These are phyloP conservation scores for Ornithoptera priamus DNA, from an alignment of 2,888 invertebrate genomes.

Conservation along the genomic window DNA sequence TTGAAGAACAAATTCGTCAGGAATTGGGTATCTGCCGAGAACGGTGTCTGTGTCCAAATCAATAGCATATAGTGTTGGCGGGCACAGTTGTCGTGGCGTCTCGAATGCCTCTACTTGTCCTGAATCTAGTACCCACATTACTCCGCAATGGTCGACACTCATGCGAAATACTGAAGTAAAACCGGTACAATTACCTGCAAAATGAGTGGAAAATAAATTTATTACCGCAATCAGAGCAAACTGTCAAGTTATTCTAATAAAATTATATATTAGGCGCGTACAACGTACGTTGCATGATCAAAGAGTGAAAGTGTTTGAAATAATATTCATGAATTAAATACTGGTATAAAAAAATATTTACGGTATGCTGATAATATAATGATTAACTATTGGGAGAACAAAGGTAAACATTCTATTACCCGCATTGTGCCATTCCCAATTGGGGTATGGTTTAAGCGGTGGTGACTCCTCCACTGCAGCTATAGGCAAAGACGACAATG, in stretches of 20 bases:
- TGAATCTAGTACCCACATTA: slow-evolving; percentile 90
- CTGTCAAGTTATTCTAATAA: background rate
- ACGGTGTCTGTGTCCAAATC: slow-evolving; percentile 84
- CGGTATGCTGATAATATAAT: background rate
- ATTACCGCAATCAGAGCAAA: background rate
- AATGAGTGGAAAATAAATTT: background rate
- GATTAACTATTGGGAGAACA: background rate
- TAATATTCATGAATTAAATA: background rate
- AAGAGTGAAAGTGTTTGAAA: background rate
- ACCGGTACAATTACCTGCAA: slow-evolving; percentile 75
- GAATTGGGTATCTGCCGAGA: slow-evolving; percentile 83
- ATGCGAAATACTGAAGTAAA: slow-evolving; percentile 90
- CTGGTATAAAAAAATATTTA: background rate
- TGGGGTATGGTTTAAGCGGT: slow-evolving; percentile 85
- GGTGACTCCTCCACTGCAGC: slow-evolving; percentile 79
- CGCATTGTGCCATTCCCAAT: slow-evolving; percentile 85
- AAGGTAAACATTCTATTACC: slow-evolving; percentile 45
- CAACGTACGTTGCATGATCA: background rate
- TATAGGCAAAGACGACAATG: slow-evolving; percentile 83
- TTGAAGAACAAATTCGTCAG: slow-evolving; percentile 82
- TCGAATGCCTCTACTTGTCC: slow-evolving; percentile 86
- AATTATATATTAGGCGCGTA: background rate
- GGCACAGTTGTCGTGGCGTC: slow-evolving; percentile 83
- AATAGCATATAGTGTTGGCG: slow-evolving; percentile 87
- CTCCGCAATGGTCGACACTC: slow-evolving; percentile 86